These are phyloP conservation scores for Anarsia innoxiella DNA, from an alignment of 2,888 invertebrate species.

Conservation along the genomic window DNA sequence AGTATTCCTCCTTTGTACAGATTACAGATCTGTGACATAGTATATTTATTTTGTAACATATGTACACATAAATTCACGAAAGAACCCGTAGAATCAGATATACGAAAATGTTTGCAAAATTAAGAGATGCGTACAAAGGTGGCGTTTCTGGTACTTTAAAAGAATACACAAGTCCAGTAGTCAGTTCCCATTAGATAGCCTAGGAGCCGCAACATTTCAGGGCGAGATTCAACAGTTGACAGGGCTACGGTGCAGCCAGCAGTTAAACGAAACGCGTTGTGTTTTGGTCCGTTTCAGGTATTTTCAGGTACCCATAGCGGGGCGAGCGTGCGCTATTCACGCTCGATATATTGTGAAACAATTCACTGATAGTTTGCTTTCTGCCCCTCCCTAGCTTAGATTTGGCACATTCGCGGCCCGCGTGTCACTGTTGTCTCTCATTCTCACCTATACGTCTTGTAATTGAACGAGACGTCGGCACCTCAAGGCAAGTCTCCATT, in stretches of 20 bases:
- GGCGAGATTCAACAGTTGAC: conserved; percentile 75
- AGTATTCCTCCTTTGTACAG: too few relatives aligned
- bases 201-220: conserved; percentile 63
- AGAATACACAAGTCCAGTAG: conserved; percentile 18
- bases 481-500: conserved; percentile 73
- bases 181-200: conserved; percentile 46
- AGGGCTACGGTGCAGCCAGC: conserved; percentile 67
- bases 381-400: conserved; percentile 77
- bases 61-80: too few relatives aligned
- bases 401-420: conserved; percentile 76
- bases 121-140: conserved; percentile 17
- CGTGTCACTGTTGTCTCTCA: conserved; percentile 77
- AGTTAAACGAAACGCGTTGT: conserved; percentile 61
- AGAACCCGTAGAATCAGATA: too few relatives aligned
- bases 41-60: too few relatives aligned
- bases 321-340: conserved; percentile 59
- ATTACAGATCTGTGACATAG: too few relatives aligned
- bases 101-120: too few relatives aligned
- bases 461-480: conserved; percentile 75
- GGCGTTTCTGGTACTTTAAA: conserved; percentile 9
- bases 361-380: conserved; percentile 76
- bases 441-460: conserved; percentile 75
- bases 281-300: conserved; percentile 71
- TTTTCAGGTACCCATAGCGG: conserved; percentile 67
- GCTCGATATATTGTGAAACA: conserved; percentile 57